phyloP scores from a whole-genome alignment of 2,113 vertebrate genomes.

The Balaeniceps rex region DNA sequence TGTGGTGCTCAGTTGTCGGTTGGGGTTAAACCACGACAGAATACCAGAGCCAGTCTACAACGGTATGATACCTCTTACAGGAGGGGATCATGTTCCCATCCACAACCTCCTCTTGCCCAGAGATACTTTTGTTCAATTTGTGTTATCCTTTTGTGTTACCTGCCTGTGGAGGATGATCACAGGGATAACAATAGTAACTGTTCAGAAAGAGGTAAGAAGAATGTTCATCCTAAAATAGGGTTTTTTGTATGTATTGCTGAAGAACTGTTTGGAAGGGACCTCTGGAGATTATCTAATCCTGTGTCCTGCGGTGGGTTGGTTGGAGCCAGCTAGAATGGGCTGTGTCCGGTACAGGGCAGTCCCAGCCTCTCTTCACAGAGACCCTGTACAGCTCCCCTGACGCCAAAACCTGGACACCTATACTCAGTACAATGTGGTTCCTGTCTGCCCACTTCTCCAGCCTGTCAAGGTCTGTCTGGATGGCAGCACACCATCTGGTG shows the following conservation, averaged over 20 bases:
- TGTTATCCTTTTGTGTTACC: not conserved
- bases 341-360: not conserved
- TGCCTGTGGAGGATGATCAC: not conserved
- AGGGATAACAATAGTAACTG: not conserved
- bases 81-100: not conserved
- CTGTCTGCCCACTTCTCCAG: not conserved
- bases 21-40: not conserved
- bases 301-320: not conserved
- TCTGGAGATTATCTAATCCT: not conserved
- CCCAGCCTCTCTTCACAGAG: not conserved
- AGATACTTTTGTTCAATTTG: not conserved
- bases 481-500: not conserved
- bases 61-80: not conserved
- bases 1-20: no score
- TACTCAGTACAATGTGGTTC: not conserved
- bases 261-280: not conserved
- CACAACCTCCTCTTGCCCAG: not conserved
- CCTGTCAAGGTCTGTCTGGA: not conserved
- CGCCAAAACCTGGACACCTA: not conserved
- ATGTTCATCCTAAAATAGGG: not conserved
- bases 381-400: accelerated
- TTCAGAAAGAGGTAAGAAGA: not conserved
- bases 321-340: not conserved
- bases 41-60: not conserved
- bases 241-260: not conserved